Evolutionary conservation across 2,113 vertebrate species (phyloP).

Genomic region (Dipodomys stephensi): DNA sequence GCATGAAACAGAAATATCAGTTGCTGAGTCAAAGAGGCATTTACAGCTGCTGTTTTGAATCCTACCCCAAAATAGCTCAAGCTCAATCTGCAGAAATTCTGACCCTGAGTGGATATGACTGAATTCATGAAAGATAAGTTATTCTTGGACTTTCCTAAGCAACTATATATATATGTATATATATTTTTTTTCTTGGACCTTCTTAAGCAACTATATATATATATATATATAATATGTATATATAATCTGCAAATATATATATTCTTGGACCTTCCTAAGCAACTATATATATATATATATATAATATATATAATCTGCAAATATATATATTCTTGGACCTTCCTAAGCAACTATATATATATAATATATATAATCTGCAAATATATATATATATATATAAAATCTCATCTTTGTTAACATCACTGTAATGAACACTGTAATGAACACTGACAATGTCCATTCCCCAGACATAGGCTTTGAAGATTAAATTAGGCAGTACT

Average conservation of each 20-base stretch:
- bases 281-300: background rate
- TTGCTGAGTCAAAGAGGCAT: background rate
- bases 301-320: no score
- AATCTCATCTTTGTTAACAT: constrained; percentile 13
- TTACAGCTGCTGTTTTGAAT: constrained; percentile 34
- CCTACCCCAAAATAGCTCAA: constrained; percentile 58
- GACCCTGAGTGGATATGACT: background rate
- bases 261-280: constrained; percentile 43
- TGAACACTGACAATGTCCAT: constrained; percentile 22
- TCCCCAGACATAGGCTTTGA: background rate
- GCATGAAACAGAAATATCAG: background rate
- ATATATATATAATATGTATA: no score
- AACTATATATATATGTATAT: background rate
- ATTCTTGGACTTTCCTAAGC: constrained; percentile 58
- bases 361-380: no score
- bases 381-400: background rate
- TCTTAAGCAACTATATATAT: background rate
- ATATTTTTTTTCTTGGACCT: background rate
- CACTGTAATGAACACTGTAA: constrained; percentile 52
- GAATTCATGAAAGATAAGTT: constrained; percentile 33
- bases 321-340: no score
- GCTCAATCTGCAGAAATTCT: constrained; percentile 51
- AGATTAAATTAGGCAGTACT: background rate
- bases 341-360: no score
- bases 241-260: no score